These are phyloP conservation scores for Phenganax stokvisi DNA, from an alignment of 92 coral and sea anemone species.

Conservation along the genomic window DNA sequence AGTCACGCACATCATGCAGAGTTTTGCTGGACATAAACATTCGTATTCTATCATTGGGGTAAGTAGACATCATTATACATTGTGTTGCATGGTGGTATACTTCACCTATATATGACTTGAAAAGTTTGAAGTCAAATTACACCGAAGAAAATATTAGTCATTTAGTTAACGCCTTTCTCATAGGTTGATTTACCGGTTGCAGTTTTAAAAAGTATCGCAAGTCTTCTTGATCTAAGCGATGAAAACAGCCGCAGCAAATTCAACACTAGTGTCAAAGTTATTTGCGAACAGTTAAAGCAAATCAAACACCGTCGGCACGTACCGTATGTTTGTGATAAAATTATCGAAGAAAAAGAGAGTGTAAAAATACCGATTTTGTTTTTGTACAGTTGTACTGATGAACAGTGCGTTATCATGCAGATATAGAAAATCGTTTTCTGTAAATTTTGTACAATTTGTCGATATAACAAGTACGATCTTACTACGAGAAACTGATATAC, in stretches of 20 bases:
- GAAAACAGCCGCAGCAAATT: constrained; percentile 59
- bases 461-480: not conserved
- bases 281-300: constrained; percentile 57
- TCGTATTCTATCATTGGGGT: constrained; percentile 86
- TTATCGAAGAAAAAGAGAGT: constrained; percentile 62
- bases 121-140: not conserved
- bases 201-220: constrained; percentile 64
- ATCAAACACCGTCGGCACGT: constrained; percentile 64
- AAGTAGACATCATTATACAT: constrained; percentile 16
- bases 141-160: not conserved
- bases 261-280: constrained; percentile 58
- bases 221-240: constrained; percentile 61
- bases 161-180: not conserved
- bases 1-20: constrained; percentile 68
- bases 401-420: constrained; percentile 44
- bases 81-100: not conserved
- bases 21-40: constrained; percentile 58
- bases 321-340: constrained; percentile 65
- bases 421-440: not conserved
- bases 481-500: not conserved
- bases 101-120: not conserved
- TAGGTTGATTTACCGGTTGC: constrained; percentile 88
- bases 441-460: not conserved
- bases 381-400: constrained; percentile 79
- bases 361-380: constrained; percentile 70